Conservation (phyloP, 2,113 vertebrate genomes). For the Rhadina sibilatrix region DNA sequence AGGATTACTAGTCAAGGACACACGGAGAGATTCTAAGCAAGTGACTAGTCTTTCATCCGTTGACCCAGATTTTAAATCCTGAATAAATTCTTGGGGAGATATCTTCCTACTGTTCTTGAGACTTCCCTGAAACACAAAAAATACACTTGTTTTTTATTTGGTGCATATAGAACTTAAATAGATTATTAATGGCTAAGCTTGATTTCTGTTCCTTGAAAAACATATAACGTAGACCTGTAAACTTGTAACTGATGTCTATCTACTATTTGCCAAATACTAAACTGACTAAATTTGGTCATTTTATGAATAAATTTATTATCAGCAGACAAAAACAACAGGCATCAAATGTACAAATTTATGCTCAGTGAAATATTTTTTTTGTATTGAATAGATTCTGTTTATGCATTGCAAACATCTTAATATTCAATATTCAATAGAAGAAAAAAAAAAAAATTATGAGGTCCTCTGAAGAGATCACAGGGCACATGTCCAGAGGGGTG, state of each 20-base stretch:
- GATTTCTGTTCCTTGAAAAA: not conserved
- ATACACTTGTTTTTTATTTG: not conserved
- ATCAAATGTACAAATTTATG: not conserved
- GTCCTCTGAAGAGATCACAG: not conserved
- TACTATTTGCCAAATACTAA: not conserved
- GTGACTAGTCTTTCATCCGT: constrained; percentile 88
- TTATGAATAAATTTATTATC: not conserved
- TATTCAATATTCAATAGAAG: not conserved
- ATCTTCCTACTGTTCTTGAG: constrained; percentile 88
- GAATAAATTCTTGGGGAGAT: constrained; percentile 91
- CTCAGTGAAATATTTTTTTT: not conserved
- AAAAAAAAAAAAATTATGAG: not conserved
- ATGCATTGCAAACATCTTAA: not conserved
- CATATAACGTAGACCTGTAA: not conserved
- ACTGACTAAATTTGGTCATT: not conserved
- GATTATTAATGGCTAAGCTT: not conserved
- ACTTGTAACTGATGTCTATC: not conserved
- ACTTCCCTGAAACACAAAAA: constrained; percentile 80
- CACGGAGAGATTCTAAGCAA: constrained; percentile 91
- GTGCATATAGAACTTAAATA: not conserved
- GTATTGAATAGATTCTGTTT: not conserved
- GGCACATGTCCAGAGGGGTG: not conserved
- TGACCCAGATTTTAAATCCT: constrained; percentile 87
- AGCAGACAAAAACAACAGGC: not conserved
- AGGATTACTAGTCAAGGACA: constrained; percentile 96